Evolutionary conservation across 23 tunicate species (phyloP).

Genomic region (Clavelina lepadiformis): DNA sequence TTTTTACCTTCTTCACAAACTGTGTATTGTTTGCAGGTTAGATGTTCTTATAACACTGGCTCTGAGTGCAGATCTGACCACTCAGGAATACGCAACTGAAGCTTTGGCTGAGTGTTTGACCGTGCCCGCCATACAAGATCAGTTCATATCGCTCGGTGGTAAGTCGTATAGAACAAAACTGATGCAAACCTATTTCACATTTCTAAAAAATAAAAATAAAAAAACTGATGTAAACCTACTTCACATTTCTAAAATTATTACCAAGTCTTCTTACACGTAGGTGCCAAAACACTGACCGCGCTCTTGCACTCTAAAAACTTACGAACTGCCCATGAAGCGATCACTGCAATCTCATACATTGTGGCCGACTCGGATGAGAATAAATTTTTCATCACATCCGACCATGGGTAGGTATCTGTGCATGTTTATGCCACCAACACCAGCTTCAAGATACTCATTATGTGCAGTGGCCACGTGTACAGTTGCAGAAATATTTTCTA

Average conservation of each 20-base stretch:
- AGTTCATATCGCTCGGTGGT: slow-evolving; percentile 79
- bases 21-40: slow-evolving; percentile 47
- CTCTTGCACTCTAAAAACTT: slow-evolving; percentile 64
- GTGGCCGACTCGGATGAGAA: slow-evolving; percentile 83
- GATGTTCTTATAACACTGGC: slow-evolving; percentile 68
- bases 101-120: slow-evolving; percentile 92
- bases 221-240: too few species aligned
- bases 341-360: slow-evolving; percentile 71
- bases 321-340: slow-evolving; percentile 65
- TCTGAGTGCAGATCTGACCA: slow-evolving; percentile 44
- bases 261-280: too few species aligned
- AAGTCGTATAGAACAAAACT: too few species aligned
- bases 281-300: slow-evolving; percentile 67
- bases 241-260: too few species aligned
- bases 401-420: slow-evolving; percentile 60
- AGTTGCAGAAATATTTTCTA: not conserved
- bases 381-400: slow-evolving; percentile 47
- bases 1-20: too few species aligned
- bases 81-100: slow-evolving; percentile 93
- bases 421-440: not conserved
- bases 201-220: too few species aligned
- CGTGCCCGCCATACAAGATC: slow-evolving; percentile 82
- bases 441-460: not conserved
- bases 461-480: not conserved
- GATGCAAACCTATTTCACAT: too few species aligned